A percentile compares a stretch with the other conserved stretches of the same genome.
Evolutionary conservation across 2,888 invertebrate species (phyloP).

Genomic region (Lypha dubia): DNA sequence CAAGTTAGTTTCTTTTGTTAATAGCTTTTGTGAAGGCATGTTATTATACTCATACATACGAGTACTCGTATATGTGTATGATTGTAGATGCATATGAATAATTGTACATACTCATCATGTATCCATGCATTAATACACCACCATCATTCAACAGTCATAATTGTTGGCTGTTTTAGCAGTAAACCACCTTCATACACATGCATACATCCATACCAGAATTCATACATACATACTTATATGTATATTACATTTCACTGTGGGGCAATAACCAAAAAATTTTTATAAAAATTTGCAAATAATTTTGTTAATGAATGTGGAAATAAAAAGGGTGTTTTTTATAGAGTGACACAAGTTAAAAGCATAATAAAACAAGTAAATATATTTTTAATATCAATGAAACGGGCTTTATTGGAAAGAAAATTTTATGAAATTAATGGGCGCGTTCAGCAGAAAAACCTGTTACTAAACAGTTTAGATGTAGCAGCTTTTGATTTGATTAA

Average conservation of each 20-base stretch:
- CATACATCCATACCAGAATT: not conserved
- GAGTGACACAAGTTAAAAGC: no score
- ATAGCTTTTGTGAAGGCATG: conserved; percentile 15
- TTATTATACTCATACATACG: conserved; percentile 26
- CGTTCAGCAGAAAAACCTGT: no score
- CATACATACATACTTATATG: not conserved
- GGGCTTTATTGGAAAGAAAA: no score
- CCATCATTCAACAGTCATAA: conserved; percentile 56
- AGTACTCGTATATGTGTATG: not conserved
- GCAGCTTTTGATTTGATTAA: no score
- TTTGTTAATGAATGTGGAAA: no score
- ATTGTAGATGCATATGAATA: no score
- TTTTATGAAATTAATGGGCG: no score
- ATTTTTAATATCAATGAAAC: no score
- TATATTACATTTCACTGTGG: conserved; percentile 15
- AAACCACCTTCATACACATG: not conserved
- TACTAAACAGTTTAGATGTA: no score
- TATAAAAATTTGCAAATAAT: no score
- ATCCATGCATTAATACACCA: conserved; percentile 40
- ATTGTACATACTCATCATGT: conserved; percentile 9
- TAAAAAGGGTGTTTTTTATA: no score
- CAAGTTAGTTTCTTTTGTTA: conserved; percentile 60
- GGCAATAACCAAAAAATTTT: not conserved
- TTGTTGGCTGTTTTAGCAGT: conserved; percentile 44
- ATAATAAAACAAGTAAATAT: no score